Conservation (phyloP, 2,797 vertebrate genomes). For the Coendou prehensilis region DNA sequence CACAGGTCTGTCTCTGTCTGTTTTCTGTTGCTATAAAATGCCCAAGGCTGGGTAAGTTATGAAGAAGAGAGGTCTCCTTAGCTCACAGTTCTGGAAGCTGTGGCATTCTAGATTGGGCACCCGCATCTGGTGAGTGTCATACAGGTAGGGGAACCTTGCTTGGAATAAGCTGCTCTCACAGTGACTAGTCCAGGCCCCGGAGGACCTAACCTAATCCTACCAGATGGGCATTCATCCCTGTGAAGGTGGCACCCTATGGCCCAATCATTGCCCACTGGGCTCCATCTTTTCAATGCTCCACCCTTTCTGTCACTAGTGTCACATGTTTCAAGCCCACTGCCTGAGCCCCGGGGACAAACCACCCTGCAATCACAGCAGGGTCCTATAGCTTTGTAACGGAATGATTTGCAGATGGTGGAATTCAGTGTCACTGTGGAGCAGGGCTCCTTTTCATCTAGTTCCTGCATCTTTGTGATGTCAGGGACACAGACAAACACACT, state of each 20-base stretch:
- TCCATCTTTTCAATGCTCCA: background rate
- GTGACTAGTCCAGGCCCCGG: background rate
- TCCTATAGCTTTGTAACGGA: background rate
- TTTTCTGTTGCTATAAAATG: background rate
- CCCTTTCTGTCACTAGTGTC: too few species aligned
- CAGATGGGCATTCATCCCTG: too few species aligned
- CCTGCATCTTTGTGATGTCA: background rate
- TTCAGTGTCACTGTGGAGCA: fast-evolving
- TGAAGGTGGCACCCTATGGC: fast-evolving
- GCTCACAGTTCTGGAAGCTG: too few species aligned
- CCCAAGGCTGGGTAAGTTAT: background rate
- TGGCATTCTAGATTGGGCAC: too few species aligned
- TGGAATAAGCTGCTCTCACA: too few species aligned
- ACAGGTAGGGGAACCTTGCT: background rate
- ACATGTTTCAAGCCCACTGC: too few species aligned
- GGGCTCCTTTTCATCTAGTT: background rate
- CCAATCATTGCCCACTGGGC: too few species aligned
- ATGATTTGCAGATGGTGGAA: background rate
- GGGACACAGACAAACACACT: background rate
- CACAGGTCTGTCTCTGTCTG: background rate
- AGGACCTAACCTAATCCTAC: too few species aligned
- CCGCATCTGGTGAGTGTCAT: background rate
- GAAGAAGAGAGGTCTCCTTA: background rate
- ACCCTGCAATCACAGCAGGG: background rate
- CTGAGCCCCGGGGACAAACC: background rate